phyloP scores from a whole-genome alignment of 2,113 vertebrate species.

The Poecile atricapillus region DNA sequence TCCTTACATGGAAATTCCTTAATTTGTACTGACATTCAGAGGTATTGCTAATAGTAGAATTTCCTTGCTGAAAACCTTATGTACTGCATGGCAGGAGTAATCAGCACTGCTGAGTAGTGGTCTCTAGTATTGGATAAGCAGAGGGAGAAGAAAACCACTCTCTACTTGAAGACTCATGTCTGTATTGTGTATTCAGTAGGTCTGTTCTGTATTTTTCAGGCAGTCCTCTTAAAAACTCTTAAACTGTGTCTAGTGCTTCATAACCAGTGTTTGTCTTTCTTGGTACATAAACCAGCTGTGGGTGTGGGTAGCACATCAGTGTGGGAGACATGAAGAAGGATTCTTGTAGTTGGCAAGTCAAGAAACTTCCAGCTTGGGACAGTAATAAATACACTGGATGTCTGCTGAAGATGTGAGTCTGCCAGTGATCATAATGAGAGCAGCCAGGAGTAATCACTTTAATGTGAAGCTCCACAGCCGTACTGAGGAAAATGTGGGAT shows the following conservation, averaged over 20 bases:
- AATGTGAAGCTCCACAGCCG: background rate
- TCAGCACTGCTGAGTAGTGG: background rate
- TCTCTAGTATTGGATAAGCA: background rate
- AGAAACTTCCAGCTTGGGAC: background rate
- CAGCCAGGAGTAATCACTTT: background rate
- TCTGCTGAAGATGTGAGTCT: background rate
- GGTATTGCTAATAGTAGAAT: background rate
- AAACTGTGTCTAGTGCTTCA: background rate
- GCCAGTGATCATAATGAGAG: background rate
- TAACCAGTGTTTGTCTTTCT: background rate
- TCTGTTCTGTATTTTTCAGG: background rate
- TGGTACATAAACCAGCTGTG: accelerated
- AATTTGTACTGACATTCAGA: background rate
- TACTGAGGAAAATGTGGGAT: background rate
- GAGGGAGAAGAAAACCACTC: background rate
- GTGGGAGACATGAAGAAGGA: background rate
- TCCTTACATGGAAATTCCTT: background rate
- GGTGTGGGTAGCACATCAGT: accelerated
- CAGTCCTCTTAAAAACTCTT: background rate
- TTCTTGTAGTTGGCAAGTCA: background rate
- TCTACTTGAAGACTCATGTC: background rate
- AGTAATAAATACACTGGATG: background rate
- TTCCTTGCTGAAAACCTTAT: background rate
- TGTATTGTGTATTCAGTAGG: background rate
- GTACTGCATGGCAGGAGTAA: background rate